These are phyloP conservation scores for Mythimna vitellina DNA, from an alignment of 2,888 invertebrate species.

Conservation along the genomic window DNA sequence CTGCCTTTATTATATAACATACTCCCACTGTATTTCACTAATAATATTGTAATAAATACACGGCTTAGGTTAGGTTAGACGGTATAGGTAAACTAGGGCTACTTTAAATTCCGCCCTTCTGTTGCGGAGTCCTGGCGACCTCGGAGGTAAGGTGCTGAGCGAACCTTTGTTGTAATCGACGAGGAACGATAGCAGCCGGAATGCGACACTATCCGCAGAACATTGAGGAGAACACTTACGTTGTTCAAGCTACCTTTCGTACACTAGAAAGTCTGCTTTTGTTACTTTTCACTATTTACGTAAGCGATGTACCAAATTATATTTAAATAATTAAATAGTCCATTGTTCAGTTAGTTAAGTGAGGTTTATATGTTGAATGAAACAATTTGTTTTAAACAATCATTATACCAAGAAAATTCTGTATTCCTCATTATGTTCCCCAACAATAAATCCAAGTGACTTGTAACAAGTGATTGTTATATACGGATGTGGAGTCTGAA, in stretches of 20 bases:
- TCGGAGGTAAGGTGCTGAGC: constrained; percentile 9
- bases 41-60: constrained; percentile 35
- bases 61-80: no score
- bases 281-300: constrained; percentile 11
- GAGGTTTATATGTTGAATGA: background rate
- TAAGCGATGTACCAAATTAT: background rate
- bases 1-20: constrained; percentile 30
- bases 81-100: constrained; percentile 32
- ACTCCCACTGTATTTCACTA: constrained; percentile 13
- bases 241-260: background rate
- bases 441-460: background rate
- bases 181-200: constrained; percentile 22
- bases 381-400: no score
- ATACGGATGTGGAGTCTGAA: background rate
- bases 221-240: background rate
- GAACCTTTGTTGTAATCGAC: constrained; percentile 35
- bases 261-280: background rate
- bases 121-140: constrained; percentile 2
- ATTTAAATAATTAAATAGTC: background rate
- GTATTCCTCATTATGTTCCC: background rate
- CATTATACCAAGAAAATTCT: background rate
- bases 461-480: background rate
- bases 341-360: background rate
- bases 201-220: constrained; percentile 4
- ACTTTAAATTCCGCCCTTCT: constrained; percentile 47